Conservation (phyloP, 2,888 invertebrate species). For the Papilio elwesi region DNA sequence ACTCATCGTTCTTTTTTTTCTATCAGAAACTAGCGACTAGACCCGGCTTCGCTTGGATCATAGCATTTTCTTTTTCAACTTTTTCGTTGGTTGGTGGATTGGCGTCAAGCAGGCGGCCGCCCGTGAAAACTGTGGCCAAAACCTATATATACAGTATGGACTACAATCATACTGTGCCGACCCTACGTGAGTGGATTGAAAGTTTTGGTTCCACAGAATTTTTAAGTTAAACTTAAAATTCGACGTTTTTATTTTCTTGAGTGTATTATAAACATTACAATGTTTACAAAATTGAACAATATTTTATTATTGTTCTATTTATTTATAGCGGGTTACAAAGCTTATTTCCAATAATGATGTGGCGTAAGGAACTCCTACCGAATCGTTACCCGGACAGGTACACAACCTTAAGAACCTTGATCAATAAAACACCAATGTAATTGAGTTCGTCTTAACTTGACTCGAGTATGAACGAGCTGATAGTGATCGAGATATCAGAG, state of each 20-base stretch:
- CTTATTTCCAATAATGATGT: neutral
- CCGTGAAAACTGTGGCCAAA: too few species aligned
- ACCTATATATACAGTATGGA: too few species aligned
- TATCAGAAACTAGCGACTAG: neutral
- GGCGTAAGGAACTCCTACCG: slow-evolving; percentile 4
- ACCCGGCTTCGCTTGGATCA: neutral
- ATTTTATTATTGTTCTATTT: neutral
- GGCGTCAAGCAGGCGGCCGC: too few species aligned
- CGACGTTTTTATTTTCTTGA: too few species aligned
- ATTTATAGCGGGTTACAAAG: neutral
- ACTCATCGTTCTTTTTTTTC: slow-evolving; percentile 25
- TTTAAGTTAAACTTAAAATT: too few species aligned
- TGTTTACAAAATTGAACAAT: too few species aligned
- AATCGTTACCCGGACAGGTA: slow-evolving; percentile 7
- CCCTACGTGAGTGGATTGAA: too few species aligned
- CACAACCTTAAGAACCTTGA: slow-evolving; percentile 5
- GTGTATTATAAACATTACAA: too few species aligned
- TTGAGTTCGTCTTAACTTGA: slow-evolving; percentile 1
- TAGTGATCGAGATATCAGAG: neutral
- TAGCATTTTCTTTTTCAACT: neutral
- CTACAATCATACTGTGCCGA: too few species aligned
- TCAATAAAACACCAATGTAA: slow-evolving; percentile 9
- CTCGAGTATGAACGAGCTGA: neutral
- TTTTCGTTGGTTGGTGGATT: too few species aligned
- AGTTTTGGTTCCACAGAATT: too few species aligned